A percentile compares a stretch with the other conserved stretches of the same genome.
phyloP scores from a whole-genome alignment of 1,140 invertebrate genomes.

The Leptonema lineaticorne region DNA sequence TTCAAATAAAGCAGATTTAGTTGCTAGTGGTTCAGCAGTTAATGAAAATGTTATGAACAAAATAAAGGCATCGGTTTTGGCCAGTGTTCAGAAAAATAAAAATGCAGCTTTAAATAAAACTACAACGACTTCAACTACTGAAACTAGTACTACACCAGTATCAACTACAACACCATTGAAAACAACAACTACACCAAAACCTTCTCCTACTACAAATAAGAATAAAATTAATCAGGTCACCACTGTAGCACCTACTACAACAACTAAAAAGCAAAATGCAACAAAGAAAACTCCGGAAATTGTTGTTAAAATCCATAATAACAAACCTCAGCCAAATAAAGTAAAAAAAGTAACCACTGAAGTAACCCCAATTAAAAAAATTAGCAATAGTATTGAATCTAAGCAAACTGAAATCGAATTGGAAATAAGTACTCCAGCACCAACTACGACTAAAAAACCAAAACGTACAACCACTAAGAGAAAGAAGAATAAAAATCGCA shows the following conservation, averaged over 20 bases:
- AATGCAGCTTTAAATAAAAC: slow-evolving; percentile 44
- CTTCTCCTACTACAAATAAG: slow-evolving; percentile 17
- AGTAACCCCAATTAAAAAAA: slow-evolving; percentile 17
- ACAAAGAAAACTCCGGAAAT: slow-evolving; percentile 40
- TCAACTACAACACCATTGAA: slow-evolving; percentile 43
- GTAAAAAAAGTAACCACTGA: slow-evolving; percentile 35
- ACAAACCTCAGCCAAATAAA: slow-evolving; percentile 57
- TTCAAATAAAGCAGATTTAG: slow-evolving; percentile 54
- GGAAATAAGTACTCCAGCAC: slow-evolving; percentile 53
- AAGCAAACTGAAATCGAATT: slow-evolving; percentile 61
- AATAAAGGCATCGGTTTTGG: slow-evolving; percentile 54
- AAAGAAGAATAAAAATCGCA: slow-evolving; percentile 56
- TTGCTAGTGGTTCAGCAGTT: slow-evolving; percentile 54
- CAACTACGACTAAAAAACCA: slow-evolving; percentile 54
- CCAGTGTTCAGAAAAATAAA: slow-evolving; percentile 56
- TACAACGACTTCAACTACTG: slow-evolving; percentile 36
- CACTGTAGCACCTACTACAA: slow-evolving; percentile 28
- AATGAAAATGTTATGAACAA: slow-evolving; percentile 56
- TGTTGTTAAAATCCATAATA: slow-evolving; percentile 58
- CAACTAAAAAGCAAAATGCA: slow-evolving; percentile 23
- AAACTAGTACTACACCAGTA: slow-evolving; percentile 35
- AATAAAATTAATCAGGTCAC: not conserved
- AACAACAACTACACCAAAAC: slow-evolving; percentile 43
- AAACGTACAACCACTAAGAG: slow-evolving; percentile 50
- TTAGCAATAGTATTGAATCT: slow-evolving; percentile 50